These are phyloP conservation scores for Acanthurus lineatus DNA, from an alignment of 2,797 vertebrate genomes.

Conservation along the genomic window DNA sequence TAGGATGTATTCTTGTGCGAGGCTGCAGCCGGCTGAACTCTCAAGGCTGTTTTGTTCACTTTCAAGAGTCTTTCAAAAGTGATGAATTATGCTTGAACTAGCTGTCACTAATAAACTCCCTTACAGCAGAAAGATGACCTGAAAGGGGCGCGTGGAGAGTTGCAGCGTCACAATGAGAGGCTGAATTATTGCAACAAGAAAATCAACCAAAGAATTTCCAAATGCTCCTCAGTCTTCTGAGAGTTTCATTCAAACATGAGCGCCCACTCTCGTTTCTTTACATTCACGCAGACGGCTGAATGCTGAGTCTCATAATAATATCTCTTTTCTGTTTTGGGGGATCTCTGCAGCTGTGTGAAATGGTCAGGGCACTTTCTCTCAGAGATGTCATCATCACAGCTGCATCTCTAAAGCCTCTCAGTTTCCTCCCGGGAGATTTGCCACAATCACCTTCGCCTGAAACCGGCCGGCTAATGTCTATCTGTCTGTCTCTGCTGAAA, in stretches of 20 bases:
- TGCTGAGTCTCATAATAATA: constrained; percentile 34
- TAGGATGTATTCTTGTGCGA: background rate
- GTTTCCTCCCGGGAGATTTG: constrained; percentile 65
- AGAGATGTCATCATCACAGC: constrained; percentile 76
- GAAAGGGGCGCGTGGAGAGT: constrained; percentile 13
- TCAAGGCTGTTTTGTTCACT: constrained; percentile 19
- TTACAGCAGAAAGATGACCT: constrained; percentile 15
- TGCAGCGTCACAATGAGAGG: constrained; percentile 2
- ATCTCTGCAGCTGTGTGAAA: constrained; percentile 76
- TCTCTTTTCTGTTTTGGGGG: constrained; percentile 21
- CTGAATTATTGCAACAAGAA: constrained; percentile 32
- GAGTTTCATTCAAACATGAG: constrained; percentile 35
- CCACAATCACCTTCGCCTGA: constrained; percentile 56
- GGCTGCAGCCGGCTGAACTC: constrained; percentile 14
- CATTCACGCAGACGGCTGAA: constrained; percentile 56
- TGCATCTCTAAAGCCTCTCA: constrained; percentile 71
- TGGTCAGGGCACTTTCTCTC: constrained; percentile 62
- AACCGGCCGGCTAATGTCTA: constrained; percentile 37
- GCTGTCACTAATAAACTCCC: constrained; percentile 19
- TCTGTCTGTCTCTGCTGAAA: constrained; percentile 6
- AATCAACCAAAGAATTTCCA: constrained; percentile 56
- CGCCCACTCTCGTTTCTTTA: constrained; percentile 31
- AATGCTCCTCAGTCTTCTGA: constrained; percentile 38
- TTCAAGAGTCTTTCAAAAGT: constrained; percentile 27
- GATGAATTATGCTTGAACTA: constrained; percentile 15